Evolutionary conservation across 1,140 invertebrate genomes (phyloP).

Genomic region (Drosophila seguyi): DNA sequence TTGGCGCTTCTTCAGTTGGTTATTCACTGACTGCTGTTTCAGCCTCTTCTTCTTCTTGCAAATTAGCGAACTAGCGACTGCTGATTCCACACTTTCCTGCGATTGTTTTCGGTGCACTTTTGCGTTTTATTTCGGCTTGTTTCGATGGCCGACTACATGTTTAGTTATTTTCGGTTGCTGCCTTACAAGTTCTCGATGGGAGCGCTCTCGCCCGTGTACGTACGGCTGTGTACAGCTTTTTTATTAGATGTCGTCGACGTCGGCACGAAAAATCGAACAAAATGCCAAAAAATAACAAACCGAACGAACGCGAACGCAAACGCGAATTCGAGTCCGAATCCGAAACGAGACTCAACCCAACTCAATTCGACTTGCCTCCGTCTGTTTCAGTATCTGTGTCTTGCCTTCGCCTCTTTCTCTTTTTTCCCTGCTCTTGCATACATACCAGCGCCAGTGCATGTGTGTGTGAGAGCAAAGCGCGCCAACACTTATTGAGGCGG

Average conservation of each 20-base stretch:
- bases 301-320: slow-evolving; percentile 61
- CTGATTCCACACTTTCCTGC: slow-evolving; percentile 48
- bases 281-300: slow-evolving; percentile 81
- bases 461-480: slow-evolving; percentile 48
- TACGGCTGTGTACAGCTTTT: slow-evolving; percentile 68
- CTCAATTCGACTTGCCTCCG: slow-evolving; percentile 37
- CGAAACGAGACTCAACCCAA: slow-evolving; percentile 68
- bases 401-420: slow-evolving; percentile 25
- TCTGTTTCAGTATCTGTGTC: slow-evolving; percentile 33
- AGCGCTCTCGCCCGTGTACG: slow-evolving; percentile 41
- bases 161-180: slow-evolving; percentile 51
- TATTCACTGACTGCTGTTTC: slow-evolving; percentile 1
- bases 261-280: slow-evolving; percentile 78
- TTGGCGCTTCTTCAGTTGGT: slow-evolving; percentile 41
- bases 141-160: slow-evolving; percentile 46
- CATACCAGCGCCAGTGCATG: neutral
- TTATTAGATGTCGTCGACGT: slow-evolving; percentile 72
- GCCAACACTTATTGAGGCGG: slow-evolving; percentile 63
- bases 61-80: slow-evolving; percentile 13
- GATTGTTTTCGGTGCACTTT: slow-evolving; percentile 54
- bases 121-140: slow-evolving; percentile 46
- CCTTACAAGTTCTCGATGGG: slow-evolving; percentile 32
- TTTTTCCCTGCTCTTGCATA: slow-evolving; percentile 5
- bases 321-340: slow-evolving; percentile 62
- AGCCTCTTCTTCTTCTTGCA: slow-evolving; percentile 4